These are phyloP conservation scores for Channallabes apus DNA, from an alignment of 2,797 vertebrate genomes.

Conservation along the genomic window DNA sequence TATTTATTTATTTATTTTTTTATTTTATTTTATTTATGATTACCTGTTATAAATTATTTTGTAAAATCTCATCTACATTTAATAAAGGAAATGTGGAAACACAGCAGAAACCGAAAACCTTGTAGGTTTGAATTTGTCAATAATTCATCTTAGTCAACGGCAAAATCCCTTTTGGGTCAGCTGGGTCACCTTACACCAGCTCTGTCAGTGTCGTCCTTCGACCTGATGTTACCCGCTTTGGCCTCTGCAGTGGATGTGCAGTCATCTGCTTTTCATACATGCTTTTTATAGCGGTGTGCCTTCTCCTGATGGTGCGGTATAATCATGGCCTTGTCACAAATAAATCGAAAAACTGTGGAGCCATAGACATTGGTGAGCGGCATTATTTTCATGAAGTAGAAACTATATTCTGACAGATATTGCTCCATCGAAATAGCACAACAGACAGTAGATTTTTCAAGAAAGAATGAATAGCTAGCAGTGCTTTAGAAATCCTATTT, in stretches of 20 bases:
- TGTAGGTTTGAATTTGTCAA: not conserved
- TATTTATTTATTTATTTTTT: not conserved
- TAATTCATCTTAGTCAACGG: conserved; percentile 2
- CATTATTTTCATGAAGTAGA: conserved; percentile 13
- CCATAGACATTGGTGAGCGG: not conserved
- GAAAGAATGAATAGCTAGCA: conserved; percentile 3
- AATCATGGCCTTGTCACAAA: conserved; percentile 14
- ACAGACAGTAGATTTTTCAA: not conserved
- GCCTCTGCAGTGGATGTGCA: not conserved
- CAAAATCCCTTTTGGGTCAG: not conserved
- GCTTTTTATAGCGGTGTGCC: conserved; percentile 6
- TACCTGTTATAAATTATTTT: not conserved
- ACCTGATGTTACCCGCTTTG: conserved; percentile 7
- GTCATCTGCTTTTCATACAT: conserved; percentile 6
- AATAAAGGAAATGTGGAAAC: not conserved
- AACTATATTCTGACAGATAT: conserved; percentile 15
- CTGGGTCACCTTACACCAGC: conserved; percentile 15
- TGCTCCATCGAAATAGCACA: not conserved
- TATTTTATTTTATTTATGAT: not conserved
- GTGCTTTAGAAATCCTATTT: conserved; percentile 30
- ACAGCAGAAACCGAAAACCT: not conserved
- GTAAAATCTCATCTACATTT: not conserved
- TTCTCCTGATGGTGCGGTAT: not conserved
- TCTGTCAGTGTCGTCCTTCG: not conserved
- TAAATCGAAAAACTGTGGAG: no score